Evolutionary conservation across 2,888 invertebrate genomes (phyloP), one percentile per base, ranked within the genome.

Genomic region (Cabera pusaria): DNA sequence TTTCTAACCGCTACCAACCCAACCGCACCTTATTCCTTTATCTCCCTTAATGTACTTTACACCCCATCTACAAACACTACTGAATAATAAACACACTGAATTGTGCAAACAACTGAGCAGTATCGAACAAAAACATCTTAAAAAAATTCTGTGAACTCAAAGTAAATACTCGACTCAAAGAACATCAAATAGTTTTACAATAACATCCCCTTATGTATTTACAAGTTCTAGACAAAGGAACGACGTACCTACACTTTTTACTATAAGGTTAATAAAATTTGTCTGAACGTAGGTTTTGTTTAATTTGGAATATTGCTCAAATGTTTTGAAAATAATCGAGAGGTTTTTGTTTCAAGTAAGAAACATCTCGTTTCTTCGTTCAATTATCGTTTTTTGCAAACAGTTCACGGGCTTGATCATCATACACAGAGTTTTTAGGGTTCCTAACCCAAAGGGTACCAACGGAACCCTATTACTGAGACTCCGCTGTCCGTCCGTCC

Each of bases 171-270:
- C 43, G 41, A 52, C 55, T 68, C 65, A 71, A 62, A 64, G 64
- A 71, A 79, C 72, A 84, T 83, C 82, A 82, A 83, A 84, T 81
- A 83, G 72, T 75, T 69, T 64, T 59, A 71, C 70, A 74, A 76
- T 79, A 76, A 72, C 76, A 72, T 75, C 68, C 48, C 65, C 60
- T 61, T 64, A 54, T 66, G 58, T 76, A 66, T 72, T 65, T 72
- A 65, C 54, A 25, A 44, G 20, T 34, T 20, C 6, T 29, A 37
- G 26, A 39, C 10, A 33, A 8, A 29, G 25, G 29, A n/a, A n/a
- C n/a, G n/a, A n/a, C n/a, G 35, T 26, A 20, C 14, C 8, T 6
- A n/a, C 10, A 2, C 16, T 21, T 24, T 36, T 56, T 32, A n/a
- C n/a, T n/a, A n/a, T n/a, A n/a, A n/a, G n/a, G n/a, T n/a, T n/a